Evolutionary conservation across 1,140 invertebrate genomes (phyloP).

Genomic region (Drosophila prosaltans): DNA sequence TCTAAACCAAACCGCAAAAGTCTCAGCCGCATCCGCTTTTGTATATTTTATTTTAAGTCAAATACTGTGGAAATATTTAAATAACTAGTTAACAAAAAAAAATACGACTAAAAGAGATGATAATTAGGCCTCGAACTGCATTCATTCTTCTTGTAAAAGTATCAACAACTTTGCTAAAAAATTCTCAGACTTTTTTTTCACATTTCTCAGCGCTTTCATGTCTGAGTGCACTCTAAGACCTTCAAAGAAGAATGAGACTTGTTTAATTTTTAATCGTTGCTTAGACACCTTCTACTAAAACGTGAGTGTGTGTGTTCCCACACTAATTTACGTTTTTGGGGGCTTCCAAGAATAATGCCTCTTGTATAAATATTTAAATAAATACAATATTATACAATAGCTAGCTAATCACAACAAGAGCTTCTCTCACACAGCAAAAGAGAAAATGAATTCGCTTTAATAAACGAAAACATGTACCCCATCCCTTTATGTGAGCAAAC

Average conservation of each 20-base stretch:
- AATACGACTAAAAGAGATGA: neutral
- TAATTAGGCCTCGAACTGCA: neutral
- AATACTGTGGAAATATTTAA: neutral
- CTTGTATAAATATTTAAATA: conserved; percentile 69
- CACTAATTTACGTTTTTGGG: conserved; percentile 62
- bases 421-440: conserved; percentile 18
- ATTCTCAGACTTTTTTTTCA: conserved; percentile 11
- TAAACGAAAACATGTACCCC: conserved; percentile 39
- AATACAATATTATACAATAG: conserved; percentile 52
- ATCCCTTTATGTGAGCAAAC: conserved; percentile 13
- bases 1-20: too few relatives aligned
- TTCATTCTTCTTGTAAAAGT: neutral
- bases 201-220: conserved; percentile 48
- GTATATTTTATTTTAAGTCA: neutral
- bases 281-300: conserved; percentile 54
- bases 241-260: conserved; percentile 25
- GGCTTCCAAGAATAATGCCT: conserved; percentile 50
- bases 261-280: conserved; percentile 46
- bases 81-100: neutral
- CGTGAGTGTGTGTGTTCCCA: conserved; percentile 55
- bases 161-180: neutral
- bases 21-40: too few relatives aligned
- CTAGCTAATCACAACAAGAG: conserved; percentile 36
- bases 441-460: conserved; percentile 59
- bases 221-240: conserved; percentile 45